phyloP scores from a whole-genome alignment of 2,797 vertebrate genomes.

The Malurus leucopterus region DNA sequence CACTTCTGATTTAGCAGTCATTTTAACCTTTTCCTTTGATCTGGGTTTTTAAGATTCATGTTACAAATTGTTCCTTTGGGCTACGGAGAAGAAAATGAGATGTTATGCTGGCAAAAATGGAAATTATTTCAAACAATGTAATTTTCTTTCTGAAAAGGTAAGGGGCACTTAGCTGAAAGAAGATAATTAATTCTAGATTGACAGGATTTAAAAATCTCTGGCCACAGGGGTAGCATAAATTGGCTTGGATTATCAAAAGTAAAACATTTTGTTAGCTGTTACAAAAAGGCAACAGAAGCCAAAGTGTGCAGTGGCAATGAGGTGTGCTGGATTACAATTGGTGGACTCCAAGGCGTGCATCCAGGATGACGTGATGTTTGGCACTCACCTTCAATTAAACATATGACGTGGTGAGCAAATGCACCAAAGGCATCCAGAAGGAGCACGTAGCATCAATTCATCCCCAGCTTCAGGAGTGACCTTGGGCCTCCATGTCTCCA shows the following conservation, averaged over 20 bases:
- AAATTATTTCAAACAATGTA: background rate
- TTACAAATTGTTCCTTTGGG: background rate
- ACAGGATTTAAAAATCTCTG: background rate
- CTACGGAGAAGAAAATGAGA: background rate
- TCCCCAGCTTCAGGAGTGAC: background rate
- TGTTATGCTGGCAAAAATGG: background rate
- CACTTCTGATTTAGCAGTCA: background rate
- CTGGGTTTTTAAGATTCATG: background rate
- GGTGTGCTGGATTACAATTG: background rate
- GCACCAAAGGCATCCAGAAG: background rate
- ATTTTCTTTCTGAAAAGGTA: background rate
- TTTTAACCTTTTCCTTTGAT: background rate
- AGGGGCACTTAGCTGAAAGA: background rate
- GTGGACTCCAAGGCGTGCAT: background rate
- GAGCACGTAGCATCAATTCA: rapidly evolving
- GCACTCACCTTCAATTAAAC: background rate
- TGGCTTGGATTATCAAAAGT: background rate
- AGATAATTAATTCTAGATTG: background rate
- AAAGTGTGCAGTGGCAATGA: background rate
- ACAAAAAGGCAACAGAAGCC: background rate
- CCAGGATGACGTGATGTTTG: background rate
- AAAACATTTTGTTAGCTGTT: background rate
- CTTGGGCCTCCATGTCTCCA: background rate
- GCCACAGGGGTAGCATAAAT: background rate
- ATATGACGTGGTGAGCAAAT: background rate